Evolutionary conservation across 2,888 invertebrate genomes (phyloP), one percentile per base, ranked within the genome.

Genomic region (Idaea dimidiata): DNA sequence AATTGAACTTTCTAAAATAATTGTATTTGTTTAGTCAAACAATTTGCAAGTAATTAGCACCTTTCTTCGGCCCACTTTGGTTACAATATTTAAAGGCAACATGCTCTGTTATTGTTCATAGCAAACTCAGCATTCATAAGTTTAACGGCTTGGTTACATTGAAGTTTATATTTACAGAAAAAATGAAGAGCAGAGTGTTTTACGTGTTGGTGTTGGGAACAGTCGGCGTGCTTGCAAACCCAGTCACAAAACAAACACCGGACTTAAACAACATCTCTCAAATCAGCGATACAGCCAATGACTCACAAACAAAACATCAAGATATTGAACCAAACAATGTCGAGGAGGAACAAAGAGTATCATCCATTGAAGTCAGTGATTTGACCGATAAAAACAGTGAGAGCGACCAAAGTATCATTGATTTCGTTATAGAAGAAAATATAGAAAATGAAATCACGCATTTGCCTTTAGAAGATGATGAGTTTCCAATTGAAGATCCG

Each of bases 31-130:
- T 70, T 69, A 62, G 31, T 60, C 59, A 33, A 57, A 66, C 62
- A 54, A 54, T 6, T 17, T 59, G 43, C 33, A 59, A 72, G 74
- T 77, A 68, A 72, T 43, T 43, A 43, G 68, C 71, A 76, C 81
- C 88, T 89, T 89, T 90, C 87, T 89, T 84, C 74, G 88, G 79
- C 90, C 88, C 72, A 81, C 73, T 80, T 84, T 63, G 66, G 64
- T 32, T 61, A 60, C 70, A 76, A 86, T 91, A 91, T 83, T 69
- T 70, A 72, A 89, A 89, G 76, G 68, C 75, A 63, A 68, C 64
- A 58, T 62, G 63, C 54, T 56, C 68, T 69, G 72, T 69, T 66
- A 75, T 61, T 59, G 63, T 63, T 59, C 65, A 43, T 43, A 43
- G 43, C 43, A 43, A 33, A 43, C 1, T 69, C 62, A 60, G 59